These are phyloP conservation scores for Tetraneura akinire DNA, from an alignment of 1,140 invertebrate species.

Conservation along the genomic window DNA sequence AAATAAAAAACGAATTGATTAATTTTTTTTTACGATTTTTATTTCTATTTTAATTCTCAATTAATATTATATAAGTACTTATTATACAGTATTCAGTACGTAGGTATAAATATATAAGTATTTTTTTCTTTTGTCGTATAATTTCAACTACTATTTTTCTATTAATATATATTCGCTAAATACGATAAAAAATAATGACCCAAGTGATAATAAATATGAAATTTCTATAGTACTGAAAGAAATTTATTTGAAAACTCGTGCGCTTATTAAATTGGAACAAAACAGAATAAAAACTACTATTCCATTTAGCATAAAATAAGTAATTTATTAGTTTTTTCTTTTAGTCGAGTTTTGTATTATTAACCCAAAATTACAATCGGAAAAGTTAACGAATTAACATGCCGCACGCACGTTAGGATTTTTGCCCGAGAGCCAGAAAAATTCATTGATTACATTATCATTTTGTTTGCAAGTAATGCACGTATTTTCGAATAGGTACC, in stretches of 20 bases:
- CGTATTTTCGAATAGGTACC: constrained; percentile 37
- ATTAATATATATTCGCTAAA: neutral
- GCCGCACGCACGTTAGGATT: neutral
- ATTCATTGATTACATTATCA: constrained; percentile 4
- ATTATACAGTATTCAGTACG: no score
- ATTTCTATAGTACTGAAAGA: neutral
- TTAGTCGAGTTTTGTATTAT: neutral
- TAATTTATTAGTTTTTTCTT: neutral
- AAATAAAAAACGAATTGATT: neutral
- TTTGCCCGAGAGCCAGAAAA: neutral
- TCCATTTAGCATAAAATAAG: neutral
- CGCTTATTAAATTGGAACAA: neutral
- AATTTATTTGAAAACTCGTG: neutral
- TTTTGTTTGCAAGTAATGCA: neutral
- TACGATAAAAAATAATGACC: neutral
- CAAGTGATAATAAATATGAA: neutral
- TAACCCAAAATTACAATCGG: neutral
- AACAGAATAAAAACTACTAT: neutral
- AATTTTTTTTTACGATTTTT: neutral
- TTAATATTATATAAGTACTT: neutral
- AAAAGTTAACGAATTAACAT: neutral
- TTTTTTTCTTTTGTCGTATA: neutral
- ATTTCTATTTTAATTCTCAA: neutral
- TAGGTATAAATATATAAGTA: neutral
- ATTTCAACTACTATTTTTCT: neutral